phyloP scores from a whole-genome alignment of 1,140 invertebrate species.

The Bombyx mandarina region DNA sequence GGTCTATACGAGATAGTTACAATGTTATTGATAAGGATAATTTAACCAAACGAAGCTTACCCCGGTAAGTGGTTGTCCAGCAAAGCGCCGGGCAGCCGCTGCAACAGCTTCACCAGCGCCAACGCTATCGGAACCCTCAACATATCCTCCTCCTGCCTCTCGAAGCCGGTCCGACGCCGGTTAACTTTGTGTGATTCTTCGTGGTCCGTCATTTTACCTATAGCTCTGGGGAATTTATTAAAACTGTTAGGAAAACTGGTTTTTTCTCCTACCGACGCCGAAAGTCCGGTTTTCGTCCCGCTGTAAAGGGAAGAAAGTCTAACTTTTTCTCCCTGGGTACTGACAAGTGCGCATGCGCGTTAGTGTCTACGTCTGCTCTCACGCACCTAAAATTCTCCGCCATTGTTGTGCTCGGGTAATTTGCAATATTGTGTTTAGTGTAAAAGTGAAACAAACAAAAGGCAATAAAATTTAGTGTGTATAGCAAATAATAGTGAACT shows the following conservation, averaged over 20 bases:
- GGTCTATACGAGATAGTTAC: no score
- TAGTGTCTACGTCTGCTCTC: no score
- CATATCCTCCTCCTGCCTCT: slow-evolving; percentile 90
- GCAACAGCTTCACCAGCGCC: slow-evolving; percentile 92
- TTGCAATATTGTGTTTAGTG: no score
- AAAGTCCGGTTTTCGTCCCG: no score
- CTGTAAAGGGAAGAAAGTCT: no score
- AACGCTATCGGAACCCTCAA: slow-evolving; percentile 91
- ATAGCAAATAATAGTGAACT: background rate
- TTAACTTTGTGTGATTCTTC: slow-evolving; percentile 88
- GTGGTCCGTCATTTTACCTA: slow-evolving; percentile 81
- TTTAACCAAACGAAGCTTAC: slow-evolving; percentile 64
- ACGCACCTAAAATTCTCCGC: no score
- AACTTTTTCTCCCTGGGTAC: no score
- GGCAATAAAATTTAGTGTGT: background rate
- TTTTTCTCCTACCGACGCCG: background rate
- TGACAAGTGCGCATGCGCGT: no score
- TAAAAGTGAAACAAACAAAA: no score
- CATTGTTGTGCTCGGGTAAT: no score
- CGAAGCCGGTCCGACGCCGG: slow-evolving; percentile 74
- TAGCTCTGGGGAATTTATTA: slow-evolving; percentile 57
- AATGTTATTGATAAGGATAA: no score
- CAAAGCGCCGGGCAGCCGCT: slow-evolving; percentile 84
- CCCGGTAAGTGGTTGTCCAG: slow-evolving; percentile 85
- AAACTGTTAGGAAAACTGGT: background rate